phyloP scores from a whole-genome alignment of 2,888 invertebrate species.

The Troilus luridus region DNA sequence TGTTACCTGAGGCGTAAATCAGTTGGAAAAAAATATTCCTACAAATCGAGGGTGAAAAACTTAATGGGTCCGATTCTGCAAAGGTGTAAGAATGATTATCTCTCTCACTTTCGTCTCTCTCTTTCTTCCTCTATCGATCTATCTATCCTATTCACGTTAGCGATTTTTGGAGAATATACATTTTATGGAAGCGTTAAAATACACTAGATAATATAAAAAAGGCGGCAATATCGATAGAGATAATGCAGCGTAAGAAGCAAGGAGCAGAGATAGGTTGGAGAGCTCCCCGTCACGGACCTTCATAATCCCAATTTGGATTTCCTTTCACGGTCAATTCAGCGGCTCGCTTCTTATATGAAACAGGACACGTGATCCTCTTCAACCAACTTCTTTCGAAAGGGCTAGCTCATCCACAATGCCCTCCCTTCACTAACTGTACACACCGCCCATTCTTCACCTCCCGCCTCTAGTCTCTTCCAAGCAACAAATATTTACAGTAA shows the following conservation, averaged over 20 bases:
- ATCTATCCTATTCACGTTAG: not conserved
- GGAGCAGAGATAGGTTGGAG: not conserved
- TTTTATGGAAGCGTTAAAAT: not conserved
- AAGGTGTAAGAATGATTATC: too few relatives aligned
- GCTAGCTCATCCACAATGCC: slow-evolving; percentile 26
- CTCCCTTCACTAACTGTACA: slow-evolving; percentile 46
- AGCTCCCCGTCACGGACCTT: slow-evolving; percentile 42
- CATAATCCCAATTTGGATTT: slow-evolving; percentile 53
- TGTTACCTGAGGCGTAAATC: too few relatives aligned
- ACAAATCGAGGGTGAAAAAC: too few relatives aligned
- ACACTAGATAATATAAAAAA: not conserved
- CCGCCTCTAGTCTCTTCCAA: not conserved
- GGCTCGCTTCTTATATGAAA: slow-evolving; percentile 43
- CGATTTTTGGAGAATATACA: not conserved
- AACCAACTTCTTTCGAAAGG: slow-evolving; percentile 41
- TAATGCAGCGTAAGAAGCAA: slow-evolving; percentile 13
- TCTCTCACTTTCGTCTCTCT: too few relatives aligned
- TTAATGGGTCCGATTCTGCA: too few relatives aligned
- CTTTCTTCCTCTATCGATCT: too few relatives aligned
- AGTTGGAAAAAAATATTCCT: too few relatives aligned
- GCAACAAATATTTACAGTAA: slow-evolving; percentile 21
- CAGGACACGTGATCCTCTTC: slow-evolving; percentile 54
- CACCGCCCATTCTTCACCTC: slow-evolving; percentile 57
- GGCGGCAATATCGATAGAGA: not conserved
- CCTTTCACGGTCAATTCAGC: slow-evolving; percentile 54